Evolutionary conservation across 2,797 vertebrate genomes (phyloP).

Genomic region (Onychomys leucogaster): DNA sequence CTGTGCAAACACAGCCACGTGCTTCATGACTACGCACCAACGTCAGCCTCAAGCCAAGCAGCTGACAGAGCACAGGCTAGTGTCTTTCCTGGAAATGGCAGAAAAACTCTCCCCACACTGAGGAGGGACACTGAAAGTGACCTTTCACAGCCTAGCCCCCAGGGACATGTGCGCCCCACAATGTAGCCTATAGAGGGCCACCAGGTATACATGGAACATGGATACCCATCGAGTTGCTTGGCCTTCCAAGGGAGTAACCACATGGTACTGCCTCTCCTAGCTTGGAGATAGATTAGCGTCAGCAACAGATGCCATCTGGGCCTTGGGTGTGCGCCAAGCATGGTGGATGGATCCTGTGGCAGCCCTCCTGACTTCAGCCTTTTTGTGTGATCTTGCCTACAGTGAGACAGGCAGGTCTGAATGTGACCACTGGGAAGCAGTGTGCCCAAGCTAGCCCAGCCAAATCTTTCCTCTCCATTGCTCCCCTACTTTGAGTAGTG

Average conservation of each 20-base stretch:
- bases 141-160: not conserved
- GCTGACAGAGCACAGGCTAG: slow-evolving; percentile 2
- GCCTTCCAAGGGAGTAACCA: accelerated
- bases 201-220: not conserved
- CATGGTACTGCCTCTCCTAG: accelerated
- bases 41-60: slow-evolving; percentile 39
- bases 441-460: too few species aligned
- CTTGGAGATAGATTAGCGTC: not conserved
- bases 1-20: not conserved
- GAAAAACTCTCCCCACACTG: not conserved
- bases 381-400: not conserved
- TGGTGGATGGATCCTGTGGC: not conserved
- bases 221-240: too few species aligned
- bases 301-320: not conserved
- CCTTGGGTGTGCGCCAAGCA: accelerated
- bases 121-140: not conserved
- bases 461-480: too few species aligned
- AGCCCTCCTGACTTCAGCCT: not conserved
- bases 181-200: not conserved
- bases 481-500: accelerated
- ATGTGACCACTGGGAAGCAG: not conserved
- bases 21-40: not conserved
- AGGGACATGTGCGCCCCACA: not conserved
- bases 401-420: not conserved
- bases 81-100: slow-evolving; percentile 13